A percentile compares a stretch with the other conserved stretches of the same genome.
Evolutionary conservation across 2,888 invertebrate genomes (phyloP).

Genomic region (Drosophila maculinotata): DNA sequence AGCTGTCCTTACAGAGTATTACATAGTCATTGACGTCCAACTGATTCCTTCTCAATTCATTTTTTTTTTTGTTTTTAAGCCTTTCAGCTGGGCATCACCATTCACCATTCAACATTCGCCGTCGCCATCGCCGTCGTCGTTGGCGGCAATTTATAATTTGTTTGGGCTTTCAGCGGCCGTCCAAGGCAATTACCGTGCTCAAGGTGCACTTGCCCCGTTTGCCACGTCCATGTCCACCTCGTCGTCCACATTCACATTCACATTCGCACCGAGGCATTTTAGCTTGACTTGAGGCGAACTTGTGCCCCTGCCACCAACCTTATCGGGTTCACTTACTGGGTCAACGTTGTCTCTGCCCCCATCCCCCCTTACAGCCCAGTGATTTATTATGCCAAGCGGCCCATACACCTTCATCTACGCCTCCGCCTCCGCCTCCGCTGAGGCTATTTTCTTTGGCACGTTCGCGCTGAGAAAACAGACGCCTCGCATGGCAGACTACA

Average conservation of each 20-base stretch:
- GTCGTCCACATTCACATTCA: slow-evolving; percentile 6
- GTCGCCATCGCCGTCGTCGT: slow-evolving; percentile 25
- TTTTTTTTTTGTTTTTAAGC: slow-evolving; percentile 36
- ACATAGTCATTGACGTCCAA: neutral
- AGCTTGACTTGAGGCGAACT: slow-evolving; percentile 61
- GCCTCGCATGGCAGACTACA: slow-evolving; percentile 43
- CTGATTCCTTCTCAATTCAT: neutral
- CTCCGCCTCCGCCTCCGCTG: neutral
- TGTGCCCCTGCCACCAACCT: slow-evolving; percentile 29
- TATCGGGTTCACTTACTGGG: slow-evolving; percentile 67
- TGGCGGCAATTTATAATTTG: slow-evolving; percentile 70
- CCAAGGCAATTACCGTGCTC: slow-evolving; percentile 69
- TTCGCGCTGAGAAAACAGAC: slow-evolving; percentile 50
- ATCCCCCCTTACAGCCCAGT: slow-evolving; percentile 3
- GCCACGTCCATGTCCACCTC: slow-evolving; percentile 2
- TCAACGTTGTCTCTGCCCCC: slow-evolving; percentile 50
- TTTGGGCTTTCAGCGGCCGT: slow-evolving; percentile 73
- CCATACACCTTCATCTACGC: neutral
- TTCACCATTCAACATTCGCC: neutral
- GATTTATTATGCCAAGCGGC: slow-evolving; percentile 52
- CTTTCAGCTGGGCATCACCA: slow-evolving; percentile 45
- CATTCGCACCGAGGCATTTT: slow-evolving; percentile 38
- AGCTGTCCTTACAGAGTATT: neutral
- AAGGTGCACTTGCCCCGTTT: slow-evolving; percentile 45
- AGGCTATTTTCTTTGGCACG: slow-evolving; percentile 66